Evolutionary conservation across 2,888 invertebrate genomes (phyloP).

Genomic region (Augiades crinisus): DNA sequence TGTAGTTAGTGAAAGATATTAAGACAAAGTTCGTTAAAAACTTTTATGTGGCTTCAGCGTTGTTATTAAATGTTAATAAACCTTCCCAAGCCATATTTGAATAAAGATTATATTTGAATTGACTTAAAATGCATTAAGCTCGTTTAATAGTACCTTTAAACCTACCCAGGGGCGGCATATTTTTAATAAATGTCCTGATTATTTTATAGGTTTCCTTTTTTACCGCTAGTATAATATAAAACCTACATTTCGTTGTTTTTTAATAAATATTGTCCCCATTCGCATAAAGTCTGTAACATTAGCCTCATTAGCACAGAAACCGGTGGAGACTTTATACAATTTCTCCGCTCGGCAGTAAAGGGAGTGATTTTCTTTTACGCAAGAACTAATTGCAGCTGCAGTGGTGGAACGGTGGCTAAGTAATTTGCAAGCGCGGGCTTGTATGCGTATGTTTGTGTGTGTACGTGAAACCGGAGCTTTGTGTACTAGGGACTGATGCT

Average conservation of each 20-base stretch:
- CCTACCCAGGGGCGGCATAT: no score
- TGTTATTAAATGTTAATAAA: no score
- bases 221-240: neutral
- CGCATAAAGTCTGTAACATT: neutral
- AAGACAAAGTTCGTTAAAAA: no score
- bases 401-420: slow-evolving; percentile 19
- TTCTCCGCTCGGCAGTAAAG: slow-evolving; percentile 2
- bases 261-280: neutral
- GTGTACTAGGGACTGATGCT: neutral
- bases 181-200: no score
- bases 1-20: no score
- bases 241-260: neutral
- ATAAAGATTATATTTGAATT: no score
- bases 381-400: slow-evolving; percentile 22
- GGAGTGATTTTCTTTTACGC: slow-evolving; percentile 23
- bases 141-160: no score
- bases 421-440: slow-evolving; percentile 10
- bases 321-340: slow-evolving; percentile 3
- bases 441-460: neutral
- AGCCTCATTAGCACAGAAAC: slow-evolving; percentile 17
- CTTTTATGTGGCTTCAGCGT: no score
- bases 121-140: no score
- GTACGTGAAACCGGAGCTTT: slow-evolving; percentile 2
- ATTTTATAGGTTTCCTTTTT: neutral
- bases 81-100: no score